phyloP scores from a whole-genome alignment of 2,888 invertebrate genomes.

The Diarsia mendica region DNA sequence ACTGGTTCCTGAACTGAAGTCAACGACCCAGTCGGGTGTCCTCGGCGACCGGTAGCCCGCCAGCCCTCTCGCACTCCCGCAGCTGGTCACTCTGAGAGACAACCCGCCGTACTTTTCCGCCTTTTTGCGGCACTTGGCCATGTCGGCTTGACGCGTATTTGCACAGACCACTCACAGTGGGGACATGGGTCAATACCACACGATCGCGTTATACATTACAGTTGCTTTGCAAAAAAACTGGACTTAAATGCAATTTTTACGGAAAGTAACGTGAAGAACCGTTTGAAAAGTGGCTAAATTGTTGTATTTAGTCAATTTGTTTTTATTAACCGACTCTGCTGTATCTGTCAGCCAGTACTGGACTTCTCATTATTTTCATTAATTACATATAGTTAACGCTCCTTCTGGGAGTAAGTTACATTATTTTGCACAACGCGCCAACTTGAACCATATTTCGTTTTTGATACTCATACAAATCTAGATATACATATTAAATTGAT shows the following conservation, averaged over 20 bases:
- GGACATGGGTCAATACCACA: constrained; percentile 18
- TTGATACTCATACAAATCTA: too few species aligned
- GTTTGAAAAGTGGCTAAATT: not conserved
- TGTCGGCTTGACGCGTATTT: constrained; percentile 32
- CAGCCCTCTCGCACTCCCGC: constrained; percentile 19
- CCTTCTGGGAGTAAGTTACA: not conserved
- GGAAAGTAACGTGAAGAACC: not conserved
- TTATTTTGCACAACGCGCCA: too few species aligned
- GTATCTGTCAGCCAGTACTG: not conserved
- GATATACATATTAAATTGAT: too few species aligned
- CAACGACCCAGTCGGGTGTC: constrained; percentile 57
- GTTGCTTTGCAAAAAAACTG: not conserved
- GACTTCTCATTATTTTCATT: not conserved
- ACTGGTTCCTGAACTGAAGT: constrained; percentile 29
- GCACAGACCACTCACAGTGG: constrained; percentile 22
- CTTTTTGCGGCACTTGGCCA: constrained; percentile 49
- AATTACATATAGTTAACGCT: not conserved
- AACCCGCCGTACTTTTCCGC: constrained; percentile 35
- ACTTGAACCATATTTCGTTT: too few species aligned
- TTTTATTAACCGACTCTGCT: not conserved
- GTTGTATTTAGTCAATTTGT: not conserved
- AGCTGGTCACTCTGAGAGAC: constrained; percentile 48
- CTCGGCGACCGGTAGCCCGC: constrained; percentile 30
- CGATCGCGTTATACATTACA: not conserved
- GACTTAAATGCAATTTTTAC: not conserved